Base-by-base conservation (phyloP, 2,888 invertebrate genomes). In the Eulithis testata region DNA sequence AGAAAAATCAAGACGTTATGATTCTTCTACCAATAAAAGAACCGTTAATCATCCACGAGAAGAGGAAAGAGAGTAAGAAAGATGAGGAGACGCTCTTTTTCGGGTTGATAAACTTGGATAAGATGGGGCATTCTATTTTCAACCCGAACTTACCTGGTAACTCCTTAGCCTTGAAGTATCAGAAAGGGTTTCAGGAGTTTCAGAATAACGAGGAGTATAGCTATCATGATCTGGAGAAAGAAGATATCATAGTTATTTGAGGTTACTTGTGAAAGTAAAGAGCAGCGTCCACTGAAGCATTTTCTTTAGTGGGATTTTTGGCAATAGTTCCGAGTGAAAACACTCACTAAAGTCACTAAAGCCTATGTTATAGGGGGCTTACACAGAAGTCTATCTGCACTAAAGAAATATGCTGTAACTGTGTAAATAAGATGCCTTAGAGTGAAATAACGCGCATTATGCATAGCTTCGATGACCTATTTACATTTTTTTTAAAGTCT, bases 141-240 rank as follows among this genome's bases (percentile, higher is more conserved):
- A 87, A 84, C 56, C 81, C 75, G 2, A 84, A 77, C 0, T 56
- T 79, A 43, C 89, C 90, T 0, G 73, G 72, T 9, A 81, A 92
- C 74, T 92, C 93, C 6, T 77, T 91, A 2, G 93, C 93, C 1
- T 73, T 93, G 63, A 89, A 82, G 71, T 91, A 91, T 70, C 91
- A 93, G 64, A 91, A 87, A 67, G 93, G 93, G 0, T 93, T 85
- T 51, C 84, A 83, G 51, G 82, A 87, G 60, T 80, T 77, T 65
- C 60, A 68, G 9, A 66, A 61, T 11, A 66, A 58, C 27, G 66
- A 74, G 3, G 72, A 72, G 6, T 88, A 80, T 69, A 75, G 73
- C 11, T 91, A 89, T 72, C 78, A 82, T 65, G 72, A 76, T 44
- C 55, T 83, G 2, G 73, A 83, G 5, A 78, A 82, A 6, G 68